Evolutionary conservation across 2,888 invertebrate species (phyloP).

Genomic region (Clistopyga incitator): DNA sequence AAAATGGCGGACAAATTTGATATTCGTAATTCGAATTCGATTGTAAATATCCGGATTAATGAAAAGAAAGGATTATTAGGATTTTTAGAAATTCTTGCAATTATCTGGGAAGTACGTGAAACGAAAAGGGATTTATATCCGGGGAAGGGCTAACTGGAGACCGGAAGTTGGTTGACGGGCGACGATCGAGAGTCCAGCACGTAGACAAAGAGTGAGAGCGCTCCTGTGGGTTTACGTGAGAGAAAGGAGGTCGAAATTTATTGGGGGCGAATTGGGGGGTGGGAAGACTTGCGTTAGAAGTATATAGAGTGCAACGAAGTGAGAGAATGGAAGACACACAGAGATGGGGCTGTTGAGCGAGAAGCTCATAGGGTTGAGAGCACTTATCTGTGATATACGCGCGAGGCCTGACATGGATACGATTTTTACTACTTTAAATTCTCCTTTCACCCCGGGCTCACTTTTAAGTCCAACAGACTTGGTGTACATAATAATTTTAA

Average conservation of each 20-base stretch:
- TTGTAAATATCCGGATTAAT: background rate
- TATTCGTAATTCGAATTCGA: background rate
- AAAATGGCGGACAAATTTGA: too few species aligned
- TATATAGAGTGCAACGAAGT: slow-evolving; percentile 42
- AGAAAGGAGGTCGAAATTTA: slow-evolving; percentile 61
- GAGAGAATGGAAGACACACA: slow-evolving; percentile 41
- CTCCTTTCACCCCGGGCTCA: background rate
- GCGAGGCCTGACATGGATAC: slow-evolving; percentile 48
- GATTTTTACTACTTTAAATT: slow-evolving; percentile 52
- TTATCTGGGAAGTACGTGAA: background rate
- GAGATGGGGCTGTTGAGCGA: slow-evolving; percentile 18
- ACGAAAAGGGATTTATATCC: background rate
- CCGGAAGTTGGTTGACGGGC: background rate
- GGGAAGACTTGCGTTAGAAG: slow-evolving; percentile 39
- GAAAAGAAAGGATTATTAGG: background rate
- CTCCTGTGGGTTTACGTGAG: slow-evolving; percentile 12
- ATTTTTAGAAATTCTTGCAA: background rate
- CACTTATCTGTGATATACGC: slow-evolving; percentile 56
- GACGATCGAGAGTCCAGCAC: slow-evolving; percentile 18
- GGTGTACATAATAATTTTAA: background rate
- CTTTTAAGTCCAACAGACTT: background rate
- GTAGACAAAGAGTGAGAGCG: slow-evolving; percentile 24
- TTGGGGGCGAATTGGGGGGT: slow-evolving; percentile 50
- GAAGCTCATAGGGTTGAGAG: slow-evolving; percentile 38
- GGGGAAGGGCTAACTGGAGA: background rate